A percentile compares a stretch with the other conserved stretches of the same genome.
These are phyloP conservation scores for Leucophenga montana DNA, from an alignment of 2,888 invertebrate genomes.

Conservation along the genomic window DNA sequence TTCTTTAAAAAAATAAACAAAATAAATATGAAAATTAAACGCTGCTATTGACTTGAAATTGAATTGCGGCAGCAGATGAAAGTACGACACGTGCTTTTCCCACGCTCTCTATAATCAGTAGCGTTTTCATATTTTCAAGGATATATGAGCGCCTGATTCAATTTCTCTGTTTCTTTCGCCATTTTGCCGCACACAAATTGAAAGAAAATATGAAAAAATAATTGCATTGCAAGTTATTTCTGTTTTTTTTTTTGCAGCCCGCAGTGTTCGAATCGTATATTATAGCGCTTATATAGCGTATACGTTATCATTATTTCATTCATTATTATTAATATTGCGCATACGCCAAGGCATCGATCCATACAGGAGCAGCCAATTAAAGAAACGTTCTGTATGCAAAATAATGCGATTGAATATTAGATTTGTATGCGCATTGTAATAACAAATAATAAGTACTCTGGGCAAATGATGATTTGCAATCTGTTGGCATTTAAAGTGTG, in stretches of 20 bases:
- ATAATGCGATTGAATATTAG: not conserved
- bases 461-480: conserved; percentile 17
- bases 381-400: conserved; percentile 11
- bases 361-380: too few species aligned
- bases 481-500: conserved; percentile 21
- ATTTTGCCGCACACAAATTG: conserved; percentile 3
- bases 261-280: not conserved
- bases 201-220: conserved; percentile 24
- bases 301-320: not conserved
- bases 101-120: too few species aligned
- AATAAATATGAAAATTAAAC: too few species aligned
- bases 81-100: not conserved
- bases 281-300: too few species aligned
- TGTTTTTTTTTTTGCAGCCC: not conserved
- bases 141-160: not conserved
- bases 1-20: too few species aligned
- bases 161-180: not conserved
- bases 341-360: not conserved
- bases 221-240: not conserved
- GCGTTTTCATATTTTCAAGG: too few species aligned
- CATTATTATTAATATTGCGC: not conserved
- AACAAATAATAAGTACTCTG: not conserved
- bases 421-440: not conserved
- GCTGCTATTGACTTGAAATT: too few species aligned
- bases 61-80: not conserved